Conservation (phyloP, 2,888 invertebrate species). For the Limenitis camilla region DNA sequence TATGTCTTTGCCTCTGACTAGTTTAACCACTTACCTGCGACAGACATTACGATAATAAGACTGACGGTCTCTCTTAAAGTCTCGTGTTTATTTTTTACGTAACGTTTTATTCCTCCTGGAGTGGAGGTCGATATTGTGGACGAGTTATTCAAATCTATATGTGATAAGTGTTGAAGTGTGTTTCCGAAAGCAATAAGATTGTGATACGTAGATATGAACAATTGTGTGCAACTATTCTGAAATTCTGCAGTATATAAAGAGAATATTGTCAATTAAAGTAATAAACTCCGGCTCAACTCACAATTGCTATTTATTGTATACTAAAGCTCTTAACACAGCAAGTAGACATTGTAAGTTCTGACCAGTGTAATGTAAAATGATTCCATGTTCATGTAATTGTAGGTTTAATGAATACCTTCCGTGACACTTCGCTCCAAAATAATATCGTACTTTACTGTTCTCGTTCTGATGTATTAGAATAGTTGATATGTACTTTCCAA, state of each 20-base stretch:
- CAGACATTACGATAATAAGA: slow-evolving; percentile 24
- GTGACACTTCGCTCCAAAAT: slow-evolving; percentile 21
- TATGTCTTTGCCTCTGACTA: too few species aligned
- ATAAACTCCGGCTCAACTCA: slow-evolving; percentile 32
- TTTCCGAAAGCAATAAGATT: slow-evolving; percentile 69
- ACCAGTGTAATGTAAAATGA: slow-evolving; percentile 15
- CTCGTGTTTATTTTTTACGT: slow-evolving; percentile 19
- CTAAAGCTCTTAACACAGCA: not conserved
- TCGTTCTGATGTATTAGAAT: slow-evolving; percentile 13
- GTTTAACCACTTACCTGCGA: too few species aligned
- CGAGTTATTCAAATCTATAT: slow-evolving; percentile 59
- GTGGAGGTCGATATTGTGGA: slow-evolving; percentile 24
- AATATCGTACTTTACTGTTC: slow-evolving; percentile 12
- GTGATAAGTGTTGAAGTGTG: slow-evolving; percentile 68
- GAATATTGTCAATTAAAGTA: slow-evolving; percentile 64
- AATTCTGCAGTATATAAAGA: slow-evolving; percentile 47
- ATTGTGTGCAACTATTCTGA: slow-evolving; percentile 47
- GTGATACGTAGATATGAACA: slow-evolving; percentile 60
- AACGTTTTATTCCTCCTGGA: slow-evolving; percentile 9
- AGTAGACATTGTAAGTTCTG: slow-evolving; percentile 27
- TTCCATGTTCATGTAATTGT: slow-evolving; percentile 23
- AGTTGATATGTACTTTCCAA: slow-evolving; percentile 45
- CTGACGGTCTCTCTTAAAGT: slow-evolving; percentile 31
- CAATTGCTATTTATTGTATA: slow-evolving; percentile 19
- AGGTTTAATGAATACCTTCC: slow-evolving; percentile 22